A percentile compares a stretch with the other conserved stretches of the same genome.
These are phyloP conservation scores for Amphiprion clarkii DNA, from an alignment of 2,797 vertebrate genomes.

Conservation along the genomic window DNA sequence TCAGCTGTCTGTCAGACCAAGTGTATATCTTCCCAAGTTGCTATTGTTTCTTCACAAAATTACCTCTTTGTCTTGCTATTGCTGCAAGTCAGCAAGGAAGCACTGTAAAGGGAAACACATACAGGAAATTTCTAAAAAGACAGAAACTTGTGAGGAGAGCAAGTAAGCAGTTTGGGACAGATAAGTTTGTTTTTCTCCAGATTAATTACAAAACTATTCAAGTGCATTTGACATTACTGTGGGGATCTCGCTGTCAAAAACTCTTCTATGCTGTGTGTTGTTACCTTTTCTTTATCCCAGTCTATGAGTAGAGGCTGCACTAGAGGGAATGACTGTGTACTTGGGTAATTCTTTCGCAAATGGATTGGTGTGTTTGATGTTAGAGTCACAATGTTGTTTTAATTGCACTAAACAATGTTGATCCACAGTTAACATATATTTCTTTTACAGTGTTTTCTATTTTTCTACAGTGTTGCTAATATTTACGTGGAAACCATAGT, in stretches of 20 bases:
- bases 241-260: conserved; percentile 6
- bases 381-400: conserved; percentile 21
- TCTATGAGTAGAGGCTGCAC: conserved; percentile 10
- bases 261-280: conserved; percentile 2
- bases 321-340: conserved; percentile 10
- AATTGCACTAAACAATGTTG: conserved; percentile 34
- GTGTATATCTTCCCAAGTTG: conserved; percentile 3
- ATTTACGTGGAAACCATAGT: conserved; percentile 14
- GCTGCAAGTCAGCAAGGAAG: conserved; percentile 9
- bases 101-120: conserved; percentile 2
- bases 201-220: conserved; percentile 19
- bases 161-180: neutral
- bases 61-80: conserved; percentile 13
- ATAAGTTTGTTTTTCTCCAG: conserved; percentile 7
- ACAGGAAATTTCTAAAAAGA: conserved; percentile 8
- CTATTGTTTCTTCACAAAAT: conserved; percentile 4
- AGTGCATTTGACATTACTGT: conserved; percentile 11
- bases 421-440: conserved; percentile 8
- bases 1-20: neutral
- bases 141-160: conserved; percentile 3
- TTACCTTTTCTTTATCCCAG: conserved; percentile 4
- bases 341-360: conserved; percentile 22
- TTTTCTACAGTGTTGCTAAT: conserved; percentile 1
- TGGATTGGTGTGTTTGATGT: conserved; percentile 28
- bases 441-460: neutral